phyloP scores from a whole-genome alignment of 2,113 vertebrate species.

The Strix uralensis region DNA sequence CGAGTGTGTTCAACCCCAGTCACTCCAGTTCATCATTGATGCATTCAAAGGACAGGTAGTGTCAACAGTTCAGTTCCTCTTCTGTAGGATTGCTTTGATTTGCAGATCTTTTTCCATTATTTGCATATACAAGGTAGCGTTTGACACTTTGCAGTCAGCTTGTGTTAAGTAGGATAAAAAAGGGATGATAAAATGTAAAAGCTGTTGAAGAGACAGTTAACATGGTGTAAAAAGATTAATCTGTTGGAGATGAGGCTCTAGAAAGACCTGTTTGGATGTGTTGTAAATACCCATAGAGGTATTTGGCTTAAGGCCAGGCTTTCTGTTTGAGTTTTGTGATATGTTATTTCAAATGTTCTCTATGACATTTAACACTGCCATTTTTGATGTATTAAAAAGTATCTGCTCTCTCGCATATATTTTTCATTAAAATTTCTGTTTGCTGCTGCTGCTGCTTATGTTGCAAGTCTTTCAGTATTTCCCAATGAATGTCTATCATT shows the following conservation, averaged over 20 bases:
- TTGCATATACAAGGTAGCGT: neutral
- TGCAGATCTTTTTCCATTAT: neutral
- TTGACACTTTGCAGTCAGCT: neutral
- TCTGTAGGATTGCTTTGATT: neutral
- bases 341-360: neutral
- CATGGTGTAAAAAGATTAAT: neutral
- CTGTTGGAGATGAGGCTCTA: neutral
- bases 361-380: neutral
- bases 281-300: neutral
- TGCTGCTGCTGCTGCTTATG: neutral
- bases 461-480: neutral
- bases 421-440: neutral
- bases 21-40: constrained; percentile 94
- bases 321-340: neutral
- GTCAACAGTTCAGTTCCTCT: neutral
- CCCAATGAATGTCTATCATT: neutral
- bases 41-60: constrained; percentile 94
- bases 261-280: neutral
- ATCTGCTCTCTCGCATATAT: neutral
- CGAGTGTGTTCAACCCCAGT: constrained; percentile 95
- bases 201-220: neutral
- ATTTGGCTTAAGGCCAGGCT: neutral
- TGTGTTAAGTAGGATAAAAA: neutral
- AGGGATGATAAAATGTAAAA: neutral
- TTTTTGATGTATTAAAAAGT: neutral